Conservation (phyloP, 2,888 invertebrate species). For the Epicampocera succincta region DNA sequence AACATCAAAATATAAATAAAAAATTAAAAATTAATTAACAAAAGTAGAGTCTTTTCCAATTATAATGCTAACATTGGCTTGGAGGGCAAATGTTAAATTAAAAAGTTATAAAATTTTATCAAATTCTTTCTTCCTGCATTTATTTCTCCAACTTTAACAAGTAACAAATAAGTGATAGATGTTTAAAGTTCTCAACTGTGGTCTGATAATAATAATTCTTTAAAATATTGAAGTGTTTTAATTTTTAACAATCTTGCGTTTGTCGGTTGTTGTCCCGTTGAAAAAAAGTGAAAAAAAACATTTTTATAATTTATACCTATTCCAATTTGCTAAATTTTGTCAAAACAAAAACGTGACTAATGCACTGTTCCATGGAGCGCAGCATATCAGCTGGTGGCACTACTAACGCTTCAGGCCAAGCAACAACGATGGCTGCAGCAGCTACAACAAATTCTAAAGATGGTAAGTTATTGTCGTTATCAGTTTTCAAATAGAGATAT, state of each 20-base stretch:
- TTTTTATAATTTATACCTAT: slow-evolving; percentile 10
- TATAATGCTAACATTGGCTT: too few relatives aligned
- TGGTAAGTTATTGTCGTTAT: slow-evolving; percentile 83
- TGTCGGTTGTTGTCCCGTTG: neutral
- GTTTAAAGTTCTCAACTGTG: too few relatives aligned
- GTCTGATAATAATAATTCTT: too few relatives aligned
- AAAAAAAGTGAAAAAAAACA: too few relatives aligned
- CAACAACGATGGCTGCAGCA: slow-evolving; percentile 75
- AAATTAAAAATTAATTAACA: neutral
- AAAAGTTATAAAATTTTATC: too few relatives aligned
- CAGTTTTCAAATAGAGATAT: neutral
- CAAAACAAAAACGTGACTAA: slow-evolving; percentile 77
- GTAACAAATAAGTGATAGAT: too few relatives aligned
- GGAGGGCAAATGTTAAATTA: too few relatives aligned
- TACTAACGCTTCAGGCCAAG: slow-evolving; percentile 84
- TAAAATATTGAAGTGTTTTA: too few relatives aligned
- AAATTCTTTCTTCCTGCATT: too few relatives aligned
- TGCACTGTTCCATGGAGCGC: slow-evolving; percentile 90
- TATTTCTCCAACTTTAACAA: too few relatives aligned
- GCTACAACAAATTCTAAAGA: slow-evolving; percentile 87
- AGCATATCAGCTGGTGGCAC: slow-evolving; percentile 88
- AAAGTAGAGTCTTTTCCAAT: too few relatives aligned
- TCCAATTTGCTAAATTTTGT: neutral
- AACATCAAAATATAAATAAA: neutral
- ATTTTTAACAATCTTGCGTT: neutral